A percentile compares a stretch with the other conserved stretches of the same genome.
Conservation (phyloP, 2,113 vertebrate genomes). For the Peromyscus californicus region DNA sequence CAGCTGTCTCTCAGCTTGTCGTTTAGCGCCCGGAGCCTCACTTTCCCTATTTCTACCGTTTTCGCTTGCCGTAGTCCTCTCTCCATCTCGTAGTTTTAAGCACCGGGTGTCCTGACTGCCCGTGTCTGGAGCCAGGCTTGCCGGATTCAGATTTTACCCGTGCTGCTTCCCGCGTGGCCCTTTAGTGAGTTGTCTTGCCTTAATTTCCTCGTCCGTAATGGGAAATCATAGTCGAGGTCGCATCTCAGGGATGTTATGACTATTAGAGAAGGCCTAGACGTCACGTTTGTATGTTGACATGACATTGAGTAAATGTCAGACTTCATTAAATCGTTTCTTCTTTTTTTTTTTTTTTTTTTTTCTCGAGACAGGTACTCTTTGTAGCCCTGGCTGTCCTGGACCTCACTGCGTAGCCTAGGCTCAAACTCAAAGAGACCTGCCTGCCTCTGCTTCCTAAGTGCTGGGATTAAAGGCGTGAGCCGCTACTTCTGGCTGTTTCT, state of each 20-base stretch:
- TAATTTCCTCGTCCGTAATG: background rate
- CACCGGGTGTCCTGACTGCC: background rate
- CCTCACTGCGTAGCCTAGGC: background rate
- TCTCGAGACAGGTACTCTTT: background rate
- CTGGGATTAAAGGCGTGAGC: too few relatives aligned
- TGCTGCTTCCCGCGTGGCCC: background rate
- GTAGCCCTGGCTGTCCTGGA: background rate
- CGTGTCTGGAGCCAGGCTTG: background rate
- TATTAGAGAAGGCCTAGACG: too few relatives aligned
- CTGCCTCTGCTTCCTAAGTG: too few relatives aligned
- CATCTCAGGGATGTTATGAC: background rate
- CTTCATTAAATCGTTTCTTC: background rate
- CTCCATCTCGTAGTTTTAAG: background rate
- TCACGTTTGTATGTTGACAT: background rate
- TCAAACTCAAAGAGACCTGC: background rate
- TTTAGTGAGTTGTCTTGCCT: background rate
- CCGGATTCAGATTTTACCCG: background rate
- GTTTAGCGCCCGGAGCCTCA: background rate
- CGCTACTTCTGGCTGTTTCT: background rate
- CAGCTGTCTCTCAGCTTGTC: rapidly evolving
- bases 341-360: background rate
- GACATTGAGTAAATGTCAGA: background rate
- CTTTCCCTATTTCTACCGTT: background rate
- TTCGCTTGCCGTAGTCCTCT: background rate
- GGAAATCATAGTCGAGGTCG: background rate